phyloP scores from a whole-genome alignment of 2,113 vertebrate genomes.

The Gavialis gangeticus region DNA sequence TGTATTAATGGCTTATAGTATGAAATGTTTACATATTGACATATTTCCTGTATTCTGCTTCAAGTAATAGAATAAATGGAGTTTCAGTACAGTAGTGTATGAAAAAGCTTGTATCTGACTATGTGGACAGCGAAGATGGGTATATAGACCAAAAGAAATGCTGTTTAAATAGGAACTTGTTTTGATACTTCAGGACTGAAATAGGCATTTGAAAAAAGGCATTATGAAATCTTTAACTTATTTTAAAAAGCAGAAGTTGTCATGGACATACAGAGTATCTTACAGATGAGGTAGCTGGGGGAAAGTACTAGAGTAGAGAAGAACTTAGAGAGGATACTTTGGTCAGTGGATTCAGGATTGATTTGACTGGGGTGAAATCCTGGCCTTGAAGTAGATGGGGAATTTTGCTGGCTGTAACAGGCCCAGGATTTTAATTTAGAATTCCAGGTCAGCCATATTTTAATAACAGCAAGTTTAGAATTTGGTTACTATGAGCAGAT shows the following conservation, averaged over 20 bases:
- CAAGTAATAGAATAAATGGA: neutral
- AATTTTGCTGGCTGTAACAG: neutral
- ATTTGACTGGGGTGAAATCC: neutral
- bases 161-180: neutral
- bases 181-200: neutral
- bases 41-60: neutral
- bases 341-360: neutral
- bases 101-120: fast-evolving
- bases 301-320: neutral
- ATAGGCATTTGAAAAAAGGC: neutral
- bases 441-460: neutral
- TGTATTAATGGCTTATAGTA: neutral
- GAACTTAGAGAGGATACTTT: neutral
- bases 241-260: neutral
- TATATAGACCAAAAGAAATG: neutral
- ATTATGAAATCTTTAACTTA: fast-evolving
- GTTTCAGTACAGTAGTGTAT: neutral
- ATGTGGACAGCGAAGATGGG: neutral
- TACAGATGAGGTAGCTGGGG: neutral
- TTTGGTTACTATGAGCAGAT: neutral
- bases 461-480: neutral
- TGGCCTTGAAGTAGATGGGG: fast-evolving
- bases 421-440: neutral
- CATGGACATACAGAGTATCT: too few species aligned
- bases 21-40: neutral